Base-by-base conservation (phyloP, 2,797 vertebrate genomes). In the Eupleurogrammus muticus region DNA sequence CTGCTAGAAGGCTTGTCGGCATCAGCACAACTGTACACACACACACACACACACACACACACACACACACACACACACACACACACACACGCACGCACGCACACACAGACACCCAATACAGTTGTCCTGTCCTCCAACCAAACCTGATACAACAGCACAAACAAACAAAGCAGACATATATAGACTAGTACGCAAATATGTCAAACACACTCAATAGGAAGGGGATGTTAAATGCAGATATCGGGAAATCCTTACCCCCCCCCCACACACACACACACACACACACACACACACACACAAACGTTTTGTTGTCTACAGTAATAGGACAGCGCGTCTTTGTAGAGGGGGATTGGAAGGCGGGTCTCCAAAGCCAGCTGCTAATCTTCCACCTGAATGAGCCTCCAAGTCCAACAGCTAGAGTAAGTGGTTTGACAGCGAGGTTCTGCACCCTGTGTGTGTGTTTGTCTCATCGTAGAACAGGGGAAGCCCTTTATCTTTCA, bases 41-140 rank as follows among this genome's bases (percentile, higher is more conserved):
- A 86, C 78, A 85, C 76, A 80, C 73, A 66, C 66, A 83, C 83
- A 86, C 87, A 91, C 58, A 75, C 78, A 70, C 78, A 81, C 73
- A 75, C 78, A 70, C 78, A 81, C 73, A 72, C 68, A 70, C 6
- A 44, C 73, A 86, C 78, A 85, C 76, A 80, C 73, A 66, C 66
- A 83, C 83, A 86, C 87, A 91, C 58, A 75, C 78, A 70, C 78
- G n/a, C n/a, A n/a, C n/a, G n/a, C n/a, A n/a, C n/a, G n/a, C n/a
- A n/a, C 78, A 81, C 73, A 66, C 68, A 83, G 84, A 86, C 87
- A 91, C 58, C 77, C 78, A 70, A 85, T 83, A 86, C 80, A 79
- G 74, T 63, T 36, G 68, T 73, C 66, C 60, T 44, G 75, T 76
- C 63, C 58, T 80, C 35, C 54, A 72, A 69, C 64, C 75, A 81